Conservation (phyloP, 35 echinoderm and acorn worm genomes). For the Amphiura filiformis region DNA sequence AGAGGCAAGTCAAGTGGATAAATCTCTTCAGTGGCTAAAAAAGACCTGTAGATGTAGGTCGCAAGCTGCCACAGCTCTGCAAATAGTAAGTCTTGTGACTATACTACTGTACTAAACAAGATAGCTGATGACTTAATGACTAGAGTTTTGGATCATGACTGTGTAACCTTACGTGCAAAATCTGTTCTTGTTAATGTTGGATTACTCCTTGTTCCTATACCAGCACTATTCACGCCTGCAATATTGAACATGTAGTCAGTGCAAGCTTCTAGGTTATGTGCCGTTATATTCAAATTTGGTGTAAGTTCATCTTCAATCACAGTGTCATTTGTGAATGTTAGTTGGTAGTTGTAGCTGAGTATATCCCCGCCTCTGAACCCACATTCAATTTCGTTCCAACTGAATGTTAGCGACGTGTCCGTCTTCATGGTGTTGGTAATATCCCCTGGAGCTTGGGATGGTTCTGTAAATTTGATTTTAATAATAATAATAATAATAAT, state of each 20-base stretch:
- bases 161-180: slow-evolving; percentile 1
- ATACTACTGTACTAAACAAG: no score
- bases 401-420: background rate
- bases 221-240: background rate
- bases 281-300: background rate
- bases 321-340: background rate
- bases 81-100: no score
- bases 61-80: no score
- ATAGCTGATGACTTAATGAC: no score
- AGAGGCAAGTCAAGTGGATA: no score
- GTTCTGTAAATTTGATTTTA: no score
- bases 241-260: background rate
- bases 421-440: background rate
- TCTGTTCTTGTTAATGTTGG: background rate
- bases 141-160: no score
- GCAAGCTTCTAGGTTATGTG: background rate
- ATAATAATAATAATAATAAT: no score
- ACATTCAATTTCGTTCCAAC: background rate
- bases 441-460: background rate
- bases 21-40: no score
- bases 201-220: background rate
- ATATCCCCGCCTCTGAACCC: background rate
- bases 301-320: background rate
- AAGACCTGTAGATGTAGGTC: no score
- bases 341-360: background rate